Evolutionary conservation across 2,797 vertebrate species (phyloP).

Genomic region (Eulemur albifrons): DNA sequence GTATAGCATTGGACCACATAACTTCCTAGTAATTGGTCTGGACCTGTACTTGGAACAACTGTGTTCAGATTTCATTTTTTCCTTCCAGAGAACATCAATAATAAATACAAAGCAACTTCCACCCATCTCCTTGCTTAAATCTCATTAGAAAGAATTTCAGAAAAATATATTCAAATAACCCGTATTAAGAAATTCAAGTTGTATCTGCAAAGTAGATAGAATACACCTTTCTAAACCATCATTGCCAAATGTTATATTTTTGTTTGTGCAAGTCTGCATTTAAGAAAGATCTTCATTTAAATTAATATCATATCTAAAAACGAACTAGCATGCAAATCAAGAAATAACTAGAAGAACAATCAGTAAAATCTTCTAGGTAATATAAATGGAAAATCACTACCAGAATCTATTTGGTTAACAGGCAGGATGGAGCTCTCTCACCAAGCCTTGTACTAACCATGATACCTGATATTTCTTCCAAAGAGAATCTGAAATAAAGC

Average conservation of each 20-base stretch:
- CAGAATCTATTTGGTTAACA: background rate
- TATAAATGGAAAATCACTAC: background rate
- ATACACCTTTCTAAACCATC: background rate
- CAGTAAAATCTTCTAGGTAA: background rate
- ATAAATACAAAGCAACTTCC: background rate
- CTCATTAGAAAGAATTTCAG: conserved; percentile 20
- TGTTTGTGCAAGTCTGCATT: background rate
- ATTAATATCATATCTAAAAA: background rate
- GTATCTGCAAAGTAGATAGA: background rate
- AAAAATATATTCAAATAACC: background rate
- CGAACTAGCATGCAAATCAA: background rate
- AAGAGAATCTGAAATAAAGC: background rate
- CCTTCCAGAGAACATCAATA: background rate
- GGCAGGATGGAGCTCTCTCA: background rate
- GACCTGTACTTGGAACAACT: background rate
- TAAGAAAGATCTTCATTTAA: background rate
- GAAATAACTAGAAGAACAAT: background rate
- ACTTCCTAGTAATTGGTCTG: background rate
- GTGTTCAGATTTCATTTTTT: background rate
- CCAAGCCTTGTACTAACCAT: background rate
- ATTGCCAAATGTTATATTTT: background rate
- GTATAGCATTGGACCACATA: background rate
- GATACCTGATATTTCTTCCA: background rate
- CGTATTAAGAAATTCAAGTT: background rate
- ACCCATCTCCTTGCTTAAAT: background rate